Conservation (phyloP, 2,888 invertebrate species). For the Carpatolechia fugitivella region DNA sequence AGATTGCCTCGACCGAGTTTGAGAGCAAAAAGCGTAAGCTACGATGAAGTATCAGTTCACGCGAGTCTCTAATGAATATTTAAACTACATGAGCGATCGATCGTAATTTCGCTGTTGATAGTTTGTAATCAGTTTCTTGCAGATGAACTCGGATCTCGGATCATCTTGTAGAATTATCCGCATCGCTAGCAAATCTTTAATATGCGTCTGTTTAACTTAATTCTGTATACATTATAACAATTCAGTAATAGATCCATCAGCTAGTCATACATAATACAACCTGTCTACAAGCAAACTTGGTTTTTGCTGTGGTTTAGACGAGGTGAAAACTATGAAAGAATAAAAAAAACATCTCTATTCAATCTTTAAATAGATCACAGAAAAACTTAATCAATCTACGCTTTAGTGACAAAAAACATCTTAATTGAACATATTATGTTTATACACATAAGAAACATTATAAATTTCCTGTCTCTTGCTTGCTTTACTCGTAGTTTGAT, state of each 20-base stretch:
- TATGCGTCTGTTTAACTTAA: neutral
- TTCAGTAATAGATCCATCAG: neutral
- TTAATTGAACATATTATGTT: no score
- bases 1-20: constrained; percentile 35
- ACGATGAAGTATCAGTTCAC: constrained; percentile 42
- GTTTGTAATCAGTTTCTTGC: constrained; percentile 17
- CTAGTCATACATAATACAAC: neutral
- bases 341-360: no score
- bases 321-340: no score
- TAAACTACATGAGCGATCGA: constrained; percentile 25
- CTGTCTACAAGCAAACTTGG: no score
- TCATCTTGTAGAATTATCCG: constrained; percentile 10
- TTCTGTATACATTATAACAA: neutral
- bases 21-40: constrained; percentile 38
- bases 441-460: no score
- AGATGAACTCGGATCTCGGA: neutral
- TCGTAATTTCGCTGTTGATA: constrained; percentile 17
- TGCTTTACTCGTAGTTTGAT: no score
- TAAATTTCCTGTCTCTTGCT: no score
- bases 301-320: no score
- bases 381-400: no score
- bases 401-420: no score
- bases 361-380: no score
- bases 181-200: neutral
- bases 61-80: constrained; percentile 41